A percentile compares a stretch with the other conserved stretches of the same genome.
phyloP scores from a whole-genome alignment of 2,797 vertebrate genomes.

The Chaetodon trifasciatus region DNA sequence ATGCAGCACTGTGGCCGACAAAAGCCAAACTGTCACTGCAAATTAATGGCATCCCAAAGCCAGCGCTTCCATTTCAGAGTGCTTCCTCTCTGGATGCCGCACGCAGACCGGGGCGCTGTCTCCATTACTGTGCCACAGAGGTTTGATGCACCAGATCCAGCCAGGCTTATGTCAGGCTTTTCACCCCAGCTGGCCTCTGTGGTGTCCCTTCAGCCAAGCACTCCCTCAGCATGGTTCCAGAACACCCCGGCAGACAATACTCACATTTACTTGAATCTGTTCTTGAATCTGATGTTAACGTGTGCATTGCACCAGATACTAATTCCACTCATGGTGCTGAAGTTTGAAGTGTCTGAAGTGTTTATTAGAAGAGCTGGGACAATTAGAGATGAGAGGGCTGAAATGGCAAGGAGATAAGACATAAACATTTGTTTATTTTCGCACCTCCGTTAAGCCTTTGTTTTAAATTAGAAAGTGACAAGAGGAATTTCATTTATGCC shows the following conservation, averaged over 20 bases:
- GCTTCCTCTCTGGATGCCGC: slow-evolving; percentile 43
- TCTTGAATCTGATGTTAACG: not conserved
- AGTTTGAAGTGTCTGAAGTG: slow-evolving; percentile 8
- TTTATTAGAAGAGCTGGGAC: slow-evolving; percentile 24
- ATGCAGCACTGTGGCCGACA: slow-evolving; percentile 53
- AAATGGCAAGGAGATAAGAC: slow-evolving; percentile 19
- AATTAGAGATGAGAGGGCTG: slow-evolving; percentile 41
- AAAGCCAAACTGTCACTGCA: slow-evolving; percentile 73
- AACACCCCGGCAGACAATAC: not conserved
- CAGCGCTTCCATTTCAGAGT: slow-evolving; percentile 45
- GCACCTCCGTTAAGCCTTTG: slow-evolving; percentile 11
- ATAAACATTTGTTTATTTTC: slow-evolving; percentile 22
- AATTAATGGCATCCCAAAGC: slow-evolving; percentile 68
- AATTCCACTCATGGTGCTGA: slow-evolving; percentile 9
- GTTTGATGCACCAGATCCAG: slow-evolving; percentile 58
- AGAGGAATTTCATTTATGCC: slow-evolving; percentile 20
- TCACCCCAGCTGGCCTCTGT: slow-evolving; percentile 40
- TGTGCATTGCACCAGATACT: not conserved
- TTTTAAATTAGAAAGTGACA: slow-evolving; percentile 14
- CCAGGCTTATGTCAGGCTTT: slow-evolving; percentile 38
- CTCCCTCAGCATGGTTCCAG: not conserved
- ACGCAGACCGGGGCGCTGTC: slow-evolving; percentile 48
- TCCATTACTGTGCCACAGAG: slow-evolving; percentile 47
- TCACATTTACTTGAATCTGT: not conserved
- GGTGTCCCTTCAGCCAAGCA: not conserved